Percentiles rank a stretch among this genome's conserved stretches.
These are phyloP conservation scores for Dexiosoma caninum DNA, from an alignment of 2,888 invertebrate species.

Conservation along the genomic window DNA sequence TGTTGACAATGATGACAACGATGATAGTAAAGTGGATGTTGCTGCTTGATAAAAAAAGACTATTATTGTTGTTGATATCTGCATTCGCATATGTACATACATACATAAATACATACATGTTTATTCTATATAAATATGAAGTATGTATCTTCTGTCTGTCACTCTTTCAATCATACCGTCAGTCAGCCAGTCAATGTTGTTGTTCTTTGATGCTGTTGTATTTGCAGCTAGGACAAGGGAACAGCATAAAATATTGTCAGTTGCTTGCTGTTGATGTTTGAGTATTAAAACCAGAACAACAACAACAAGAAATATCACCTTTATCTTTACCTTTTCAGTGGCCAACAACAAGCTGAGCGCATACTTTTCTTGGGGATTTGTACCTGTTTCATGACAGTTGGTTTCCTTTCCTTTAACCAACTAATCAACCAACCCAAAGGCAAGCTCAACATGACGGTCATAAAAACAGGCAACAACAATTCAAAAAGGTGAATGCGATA, in stretches of 20 bases:
- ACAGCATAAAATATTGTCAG: slow-evolving; percentile 8
- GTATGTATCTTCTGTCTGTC: slow-evolving; percentile 28
- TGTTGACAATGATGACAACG: slow-evolving; percentile 29
- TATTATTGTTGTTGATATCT: background rate
- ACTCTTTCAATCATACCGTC: slow-evolving; percentile 18
- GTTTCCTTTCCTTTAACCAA: slow-evolving; percentile 1
- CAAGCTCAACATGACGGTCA: slow-evolving; percentile 31
- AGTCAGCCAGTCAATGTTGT: slow-evolving; percentile 52
- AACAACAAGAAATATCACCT: background rate
- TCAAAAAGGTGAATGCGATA: slow-evolving; percentile 51
- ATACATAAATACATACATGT: slow-evolving; percentile 27
- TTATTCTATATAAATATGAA: slow-evolving; percentile 54
- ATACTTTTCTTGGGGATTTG: slow-evolving; percentile 24
- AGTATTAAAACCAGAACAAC: background rate
- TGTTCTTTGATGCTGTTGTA: slow-evolving; percentile 11
- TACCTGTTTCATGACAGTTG: slow-evolving; percentile 43
- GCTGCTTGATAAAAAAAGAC: slow-evolving; percentile 20
- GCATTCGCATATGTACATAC: background rate
- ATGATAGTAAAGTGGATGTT: slow-evolving; percentile 39
- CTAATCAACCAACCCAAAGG: background rate
- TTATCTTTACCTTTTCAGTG: slow-evolving; percentile 1
- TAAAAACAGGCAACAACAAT: slow-evolving; percentile 47
- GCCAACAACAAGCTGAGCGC: slow-evolving; percentile 3
- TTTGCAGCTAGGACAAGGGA: background rate
- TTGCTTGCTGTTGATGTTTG: slow-evolving; percentile 16